Percentiles rank a stretch among this genome's conserved stretches.
phyloP scores from a whole-genome alignment of 2,888 invertebrate genomes.

The Ectemnius cavifrons region DNA sequence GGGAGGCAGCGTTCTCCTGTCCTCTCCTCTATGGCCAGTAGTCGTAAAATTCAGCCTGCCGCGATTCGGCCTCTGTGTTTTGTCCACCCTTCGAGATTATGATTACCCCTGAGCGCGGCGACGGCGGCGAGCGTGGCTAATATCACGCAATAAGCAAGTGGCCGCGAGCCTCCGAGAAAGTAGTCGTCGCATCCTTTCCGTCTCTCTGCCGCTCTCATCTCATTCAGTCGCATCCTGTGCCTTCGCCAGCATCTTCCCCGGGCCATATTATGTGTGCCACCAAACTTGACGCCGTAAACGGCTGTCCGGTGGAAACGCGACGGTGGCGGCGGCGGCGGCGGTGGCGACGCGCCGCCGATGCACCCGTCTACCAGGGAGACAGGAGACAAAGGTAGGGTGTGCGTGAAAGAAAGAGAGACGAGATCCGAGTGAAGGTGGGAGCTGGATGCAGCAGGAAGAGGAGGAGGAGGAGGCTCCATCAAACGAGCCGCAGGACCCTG shows the following conservation, averaged over 20 bases:
- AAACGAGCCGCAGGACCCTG: slow-evolving; percentile 65
- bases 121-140: slow-evolving; percentile 72
- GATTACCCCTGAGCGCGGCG: slow-evolving; percentile 65
- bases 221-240: slow-evolving; percentile 11
- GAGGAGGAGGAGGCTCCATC: slow-evolving; percentile 51
- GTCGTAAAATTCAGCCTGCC: slow-evolving; percentile 73
- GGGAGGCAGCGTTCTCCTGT: slow-evolving; percentile 12
- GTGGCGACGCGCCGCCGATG: background rate
- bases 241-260: slow-evolving; percentile 25
- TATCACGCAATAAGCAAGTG: slow-evolving; percentile 72
- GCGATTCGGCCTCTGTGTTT: slow-evolving; percentile 71
- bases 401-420: background rate
- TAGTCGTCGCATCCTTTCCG: slow-evolving; percentile 24
- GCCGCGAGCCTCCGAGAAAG: slow-evolving; percentile 45
- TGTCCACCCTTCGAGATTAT: slow-evolving; percentile 72
- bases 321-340: slow-evolving; percentile 24
- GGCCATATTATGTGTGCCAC: slow-evolving; percentile 66
- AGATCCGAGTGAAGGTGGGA: background rate
- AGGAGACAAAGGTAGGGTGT: slow-evolving; percentile 10
- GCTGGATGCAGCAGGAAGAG: slow-evolving; percentile 2
- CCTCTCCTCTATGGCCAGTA: slow-evolving; percentile 57
- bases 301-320: slow-evolving; percentile 65
- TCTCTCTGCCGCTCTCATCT: slow-evolving; percentile 31
- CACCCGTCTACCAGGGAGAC: too few relatives aligned
- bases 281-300: slow-evolving; percentile 64